Conservation (phyloP, 2,113 vertebrate genomes). For the Brachyhypopomus occidentalis region DNA sequence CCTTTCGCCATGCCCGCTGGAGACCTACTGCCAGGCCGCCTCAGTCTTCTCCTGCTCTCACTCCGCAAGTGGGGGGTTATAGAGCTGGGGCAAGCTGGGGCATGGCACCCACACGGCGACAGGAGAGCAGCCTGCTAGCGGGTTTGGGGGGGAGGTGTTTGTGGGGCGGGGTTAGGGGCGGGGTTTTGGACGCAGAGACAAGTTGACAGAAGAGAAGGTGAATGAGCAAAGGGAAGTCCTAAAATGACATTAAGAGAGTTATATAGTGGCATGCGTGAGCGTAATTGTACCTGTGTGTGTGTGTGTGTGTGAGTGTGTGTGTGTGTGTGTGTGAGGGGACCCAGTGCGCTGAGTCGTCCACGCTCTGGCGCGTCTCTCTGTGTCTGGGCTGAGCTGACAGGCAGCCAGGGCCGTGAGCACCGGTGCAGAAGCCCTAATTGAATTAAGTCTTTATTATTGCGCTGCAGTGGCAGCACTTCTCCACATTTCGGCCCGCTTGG, state of each 20-base stretch:
- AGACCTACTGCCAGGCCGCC: conserved; percentile 19
- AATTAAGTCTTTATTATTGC: conserved; percentile 82
- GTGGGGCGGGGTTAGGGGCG: background rate
- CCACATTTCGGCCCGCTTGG: conserved; percentile 63
- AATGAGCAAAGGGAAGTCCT: background rate
- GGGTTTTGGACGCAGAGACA: background rate
- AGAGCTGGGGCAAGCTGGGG: conserved; percentile 2
- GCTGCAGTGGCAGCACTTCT: conserved; percentile 80
- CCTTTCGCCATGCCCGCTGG: conserved; percentile 57
- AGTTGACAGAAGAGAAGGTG: background rate
- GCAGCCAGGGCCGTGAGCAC: conserved; percentile 71
- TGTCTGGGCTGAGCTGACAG: conserved; percentile 47
- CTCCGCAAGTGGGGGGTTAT: conserved; percentile 13
- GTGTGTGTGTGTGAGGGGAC: background rate
- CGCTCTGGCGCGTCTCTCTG: conserved; percentile 38
- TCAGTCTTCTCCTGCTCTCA: conserved; percentile 11
- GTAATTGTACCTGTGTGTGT: conserved; percentile 1
- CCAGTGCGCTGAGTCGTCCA: conserved; percentile 39
- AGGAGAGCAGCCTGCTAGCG: conserved; percentile 67
- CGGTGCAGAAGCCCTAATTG: conserved; percentile 78
- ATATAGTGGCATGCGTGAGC: conserved; percentile 21
- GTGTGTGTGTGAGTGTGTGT: conserved; percentile 14
- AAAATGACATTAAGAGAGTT: background rate
- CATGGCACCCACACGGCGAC: conserved; percentile 69
- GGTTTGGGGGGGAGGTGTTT: conserved; percentile 32